Evolutionary conservation across 2,888 invertebrate genomes (phyloP), one percentile per base, ranked within the genome.

Genomic region (Pyrrhosoma nymphula): DNA sequence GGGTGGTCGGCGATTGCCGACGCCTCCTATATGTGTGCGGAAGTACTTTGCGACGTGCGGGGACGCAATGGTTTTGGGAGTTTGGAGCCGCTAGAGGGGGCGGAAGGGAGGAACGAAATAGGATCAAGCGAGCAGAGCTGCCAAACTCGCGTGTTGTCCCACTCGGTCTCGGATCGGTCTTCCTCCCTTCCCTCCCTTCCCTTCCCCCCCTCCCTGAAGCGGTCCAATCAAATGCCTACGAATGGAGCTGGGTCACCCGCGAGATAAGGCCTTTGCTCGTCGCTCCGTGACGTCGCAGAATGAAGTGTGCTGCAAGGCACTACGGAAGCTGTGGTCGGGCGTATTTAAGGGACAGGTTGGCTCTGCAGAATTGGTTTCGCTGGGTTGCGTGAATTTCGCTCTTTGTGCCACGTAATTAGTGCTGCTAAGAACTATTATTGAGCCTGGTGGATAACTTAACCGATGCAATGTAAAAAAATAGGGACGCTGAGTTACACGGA

Each of bases 1-100:
- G n/a, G n/a, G n/a, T n/a, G n/a, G n/a, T n/a, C 26, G 88, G 23
- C 89, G 55, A 89, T 89, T 89, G 39, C 89, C 89, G 26, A 56
- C 89, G 89, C 89, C 89, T 89, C 47, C 55, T 39, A 12, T 23
- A 35, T 82, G 82, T 82, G 18, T 82, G 82, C 82, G 82, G 82
- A 82, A 82, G 82, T n/a, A 82, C 82, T 82, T n/a, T 55, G 89
- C 16, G 89, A 89, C n/a, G 89, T 55, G 89, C 8, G 89, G 89
- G 88, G 88, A 39, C 35, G 69, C 39, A 39, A 35, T 12, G 47
- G 88, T 47, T 47, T 47, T 47, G 47, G 47, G 47, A 47, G 47
- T 47, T 47, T 10, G 88, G 88, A 12, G 55, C 88, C 55, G 56
- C 89, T 26, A 16, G 89, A 47, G 88, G 39, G 47, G 55, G 47